Base-by-base conservation (phyloP, 2,888 invertebrate species). In the Odontomyia ornata region DNA sequence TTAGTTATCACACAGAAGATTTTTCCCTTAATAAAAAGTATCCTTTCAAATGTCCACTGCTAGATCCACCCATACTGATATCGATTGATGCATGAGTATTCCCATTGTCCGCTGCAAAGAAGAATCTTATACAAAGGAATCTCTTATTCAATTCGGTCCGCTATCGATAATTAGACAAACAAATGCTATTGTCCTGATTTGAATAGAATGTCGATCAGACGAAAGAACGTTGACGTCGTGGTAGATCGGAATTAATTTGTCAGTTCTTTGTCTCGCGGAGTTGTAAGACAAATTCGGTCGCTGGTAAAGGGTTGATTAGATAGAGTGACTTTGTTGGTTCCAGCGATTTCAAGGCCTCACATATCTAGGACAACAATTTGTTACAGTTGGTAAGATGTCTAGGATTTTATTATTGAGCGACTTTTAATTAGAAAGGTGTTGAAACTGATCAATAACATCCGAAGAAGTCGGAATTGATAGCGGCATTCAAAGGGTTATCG, bases 221-320 rank as follows among this genome's bases (percentile, higher is more conserved):
- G 30, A 9, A 1, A 15, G 2, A 36, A 36, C 36, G 36, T 36
- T 9, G 9, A 57, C 73, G 36, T 25, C 30, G 60, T 21, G 57
- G 73, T 73, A 60, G 73, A 57, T 57, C 60, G 36, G 27, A 5
- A 27, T 73, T 57, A 73, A 73, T 73, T 73, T 73, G 73, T 73
- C 73, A 73, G 18, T 15, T 18, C 18, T 60, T 57, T 73, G 57
- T 57, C 73, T 36, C 23, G 23, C 15, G 7, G 15, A 43, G n/a
- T 73, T 73, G 73, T 73, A 52, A 36, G 60, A 73, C 73, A 60
- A 73, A 73, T 73, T 73, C 36, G 57, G 2, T 30, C 57, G 57
- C 73, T 73, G 60, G 18, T 60, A 73, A 73, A 73, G 73, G 73
- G 60, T 73, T 73, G 73, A 73, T 73, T 73, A 73, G 73, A 73